Evolutionary conservation across 2,797 vertebrate genomes (phyloP).

Genomic region (Halcyon chelicuti): DNA sequence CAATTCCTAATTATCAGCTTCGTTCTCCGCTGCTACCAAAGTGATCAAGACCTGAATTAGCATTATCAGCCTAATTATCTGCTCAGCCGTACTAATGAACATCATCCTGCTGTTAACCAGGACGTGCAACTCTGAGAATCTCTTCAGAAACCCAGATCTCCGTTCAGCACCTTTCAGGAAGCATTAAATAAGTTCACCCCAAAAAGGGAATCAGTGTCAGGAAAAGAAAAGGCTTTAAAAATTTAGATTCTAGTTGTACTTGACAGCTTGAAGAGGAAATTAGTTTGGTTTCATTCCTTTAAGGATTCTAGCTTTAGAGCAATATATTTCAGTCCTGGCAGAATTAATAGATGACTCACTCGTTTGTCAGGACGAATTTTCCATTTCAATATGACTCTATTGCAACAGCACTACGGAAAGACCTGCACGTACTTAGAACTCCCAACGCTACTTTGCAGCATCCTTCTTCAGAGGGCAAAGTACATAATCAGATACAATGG

Average conservation of each 20-base stretch:
- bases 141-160: neutral
- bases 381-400: fast-evolving
- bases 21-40: slow-evolving; percentile 4
- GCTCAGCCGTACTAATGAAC: neutral
- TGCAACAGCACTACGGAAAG: neutral
- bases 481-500: neutral
- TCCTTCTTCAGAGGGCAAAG: neutral
- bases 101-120: neutral
- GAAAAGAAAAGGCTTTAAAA: neutral
- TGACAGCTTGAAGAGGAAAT: neutral
- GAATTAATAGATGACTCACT: neutral
- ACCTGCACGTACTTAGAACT: fast-evolving
- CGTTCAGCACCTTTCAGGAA: neutral
- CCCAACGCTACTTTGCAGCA: neutral
- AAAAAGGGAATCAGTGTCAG: neutral
- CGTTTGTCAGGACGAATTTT: neutral
- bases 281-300: neutral
- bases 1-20: neutral
- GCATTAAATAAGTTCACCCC: neutral
- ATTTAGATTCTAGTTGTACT: neutral
- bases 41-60: slow-evolving; percentile 17
- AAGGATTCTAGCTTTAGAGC: neutral
- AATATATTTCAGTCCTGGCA: neutral
- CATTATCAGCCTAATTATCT: slow-evolving; percentile 16
- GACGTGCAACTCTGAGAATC: neutral